A percentile compares a stretch with the other conserved stretches of the same genome.
phyloP scores from a whole-genome alignment of 1,140 invertebrate genomes.

The Drosophila murphyi region DNA sequence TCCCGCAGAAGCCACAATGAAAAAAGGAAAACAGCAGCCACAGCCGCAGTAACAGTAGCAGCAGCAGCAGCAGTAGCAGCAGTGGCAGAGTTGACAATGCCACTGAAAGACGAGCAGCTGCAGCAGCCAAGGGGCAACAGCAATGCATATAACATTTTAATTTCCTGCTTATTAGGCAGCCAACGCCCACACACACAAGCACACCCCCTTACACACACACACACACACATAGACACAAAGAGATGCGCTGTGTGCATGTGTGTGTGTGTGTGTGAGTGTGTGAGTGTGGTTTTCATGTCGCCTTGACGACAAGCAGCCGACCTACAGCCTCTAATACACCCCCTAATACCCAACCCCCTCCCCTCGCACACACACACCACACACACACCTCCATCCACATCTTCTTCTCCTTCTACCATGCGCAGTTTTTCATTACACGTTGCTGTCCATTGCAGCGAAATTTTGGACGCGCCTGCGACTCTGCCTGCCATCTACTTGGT shows the following conservation, averaged over 20 bases:
- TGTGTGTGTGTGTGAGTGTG: constrained; percentile 18
- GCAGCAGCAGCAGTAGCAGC: constrained; percentile 10
- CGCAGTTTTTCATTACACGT: constrained; percentile 46
- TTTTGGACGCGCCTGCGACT: constrained; percentile 45
- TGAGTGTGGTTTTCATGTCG: constrained; percentile 19
- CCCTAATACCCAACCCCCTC: neutral
- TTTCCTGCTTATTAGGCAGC: constrained; percentile 78
- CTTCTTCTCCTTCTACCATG: constrained; percentile 30
- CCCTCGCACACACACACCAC: neutral
- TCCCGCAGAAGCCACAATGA: constrained; percentile 47
- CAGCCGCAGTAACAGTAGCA: constrained; percentile 6
- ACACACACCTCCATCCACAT: neutral
- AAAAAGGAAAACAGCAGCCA: constrained; percentile 10
- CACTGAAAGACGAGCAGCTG: constrained; percentile 26
- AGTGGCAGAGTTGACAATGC: constrained; percentile 65
- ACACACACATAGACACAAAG: constrained; percentile 19
- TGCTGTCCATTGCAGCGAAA: constrained; percentile 43
- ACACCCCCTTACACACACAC: constrained; percentile 2
- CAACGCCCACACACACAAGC: constrained; percentile 36
- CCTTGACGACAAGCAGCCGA: constrained; percentile 29
- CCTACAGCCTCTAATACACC: neutral
- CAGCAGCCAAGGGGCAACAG: constrained; percentile 49
- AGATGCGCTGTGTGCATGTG: constrained; percentile 59
- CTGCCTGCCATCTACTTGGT: constrained; percentile 7
- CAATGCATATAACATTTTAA: constrained; percentile 83